These are phyloP conservation scores for Geopemphigus sp. DNA, from an alignment of 1,140 invertebrate genomes.

Conservation along the genomic window DNA sequence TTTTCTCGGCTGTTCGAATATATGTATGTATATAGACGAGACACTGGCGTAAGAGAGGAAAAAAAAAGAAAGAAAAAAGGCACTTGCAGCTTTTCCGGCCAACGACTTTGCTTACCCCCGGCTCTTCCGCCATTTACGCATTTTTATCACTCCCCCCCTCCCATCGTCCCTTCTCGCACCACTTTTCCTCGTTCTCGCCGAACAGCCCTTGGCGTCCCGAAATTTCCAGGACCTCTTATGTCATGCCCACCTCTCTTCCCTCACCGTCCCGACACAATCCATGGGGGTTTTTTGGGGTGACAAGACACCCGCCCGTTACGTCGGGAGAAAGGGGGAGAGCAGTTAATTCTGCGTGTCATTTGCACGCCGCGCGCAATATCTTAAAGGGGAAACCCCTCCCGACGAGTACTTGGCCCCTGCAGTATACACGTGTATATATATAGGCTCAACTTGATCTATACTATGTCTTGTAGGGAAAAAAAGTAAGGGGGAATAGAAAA, in stretches of 20 bases:
- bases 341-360: constrained; percentile 49
- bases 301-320: constrained; percentile 29
- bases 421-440: neutral
- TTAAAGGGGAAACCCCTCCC: constrained; percentile 42
- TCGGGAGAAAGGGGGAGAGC: constrained; percentile 10
- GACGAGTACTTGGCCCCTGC: neutral
- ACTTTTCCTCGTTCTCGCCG: neutral
- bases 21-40: constrained; percentile 4
- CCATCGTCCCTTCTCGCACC: too few relatives aligned
- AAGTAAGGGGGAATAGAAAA: constrained; percentile 7
- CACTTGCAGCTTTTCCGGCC: constrained; percentile 48
- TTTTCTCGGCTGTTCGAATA: constrained; percentile 41
- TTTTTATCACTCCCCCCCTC: constrained; percentile 28
- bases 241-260: constrained; percentile 17
- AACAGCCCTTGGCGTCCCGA: constrained; percentile 7
- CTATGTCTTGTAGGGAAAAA: constrained; percentile 3
- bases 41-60: neutral
- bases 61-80: neutral
- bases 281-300: constrained; percentile 43
- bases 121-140: constrained; percentile 43
- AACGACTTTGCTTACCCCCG: constrained; percentile 42
- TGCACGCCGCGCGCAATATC: constrained; percentile 41
- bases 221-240: constrained; percentile 48
- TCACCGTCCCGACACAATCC: neutral
- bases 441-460: constrained; percentile 22